Conservation (phyloP, 2,797 vertebrate genomes). For the Lepus oiostolus region DNA sequence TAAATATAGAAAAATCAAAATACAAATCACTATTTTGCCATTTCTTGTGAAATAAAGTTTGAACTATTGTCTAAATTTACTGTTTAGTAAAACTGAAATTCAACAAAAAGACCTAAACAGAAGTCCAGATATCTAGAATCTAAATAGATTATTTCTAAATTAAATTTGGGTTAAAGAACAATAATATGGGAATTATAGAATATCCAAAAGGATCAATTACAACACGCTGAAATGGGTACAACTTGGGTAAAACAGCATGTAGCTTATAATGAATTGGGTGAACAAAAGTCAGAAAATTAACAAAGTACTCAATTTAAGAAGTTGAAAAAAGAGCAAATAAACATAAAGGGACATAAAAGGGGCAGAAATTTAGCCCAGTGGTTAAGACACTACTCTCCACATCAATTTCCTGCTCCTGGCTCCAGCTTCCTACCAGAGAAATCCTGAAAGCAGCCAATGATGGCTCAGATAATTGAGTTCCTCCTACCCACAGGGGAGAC, state of each 20-base stretch:
- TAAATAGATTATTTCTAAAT: not conserved
- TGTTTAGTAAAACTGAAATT: slow-evolving; percentile 33
- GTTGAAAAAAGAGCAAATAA: slow-evolving; percentile 16
- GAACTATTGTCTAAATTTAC: too few species aligned
- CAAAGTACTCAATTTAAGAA: not conserved
- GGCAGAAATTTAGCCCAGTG: not conserved
- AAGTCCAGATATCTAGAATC: not conserved
- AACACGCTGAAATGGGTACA: not conserved
- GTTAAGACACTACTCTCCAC: too few species aligned
- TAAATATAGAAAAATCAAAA: slow-evolving; percentile 13
- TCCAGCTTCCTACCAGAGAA: too few species aligned
- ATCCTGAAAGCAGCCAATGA: too few species aligned
- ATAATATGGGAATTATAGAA: not conserved
- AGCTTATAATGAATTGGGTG: not conserved
- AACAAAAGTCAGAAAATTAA: not conserved
- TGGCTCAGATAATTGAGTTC: too few species aligned
- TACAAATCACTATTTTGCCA: slow-evolving; percentile 16
- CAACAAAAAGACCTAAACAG: not conserved
- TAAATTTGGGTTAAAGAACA: not conserved
- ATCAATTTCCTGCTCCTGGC: too few species aligned
- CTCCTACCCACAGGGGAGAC: too few species aligned
- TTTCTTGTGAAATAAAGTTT: slow-evolving; percentile 6
- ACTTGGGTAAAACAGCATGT: not conserved
- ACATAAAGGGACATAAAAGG: not conserved
- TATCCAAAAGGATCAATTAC: slow-evolving; percentile 16